Percentiles rank a stretch among this genome's conserved stretches.
Evolutionary conservation across 2,888 invertebrate genomes (phyloP).

Genomic region (Scaptomyza flava): DNA sequence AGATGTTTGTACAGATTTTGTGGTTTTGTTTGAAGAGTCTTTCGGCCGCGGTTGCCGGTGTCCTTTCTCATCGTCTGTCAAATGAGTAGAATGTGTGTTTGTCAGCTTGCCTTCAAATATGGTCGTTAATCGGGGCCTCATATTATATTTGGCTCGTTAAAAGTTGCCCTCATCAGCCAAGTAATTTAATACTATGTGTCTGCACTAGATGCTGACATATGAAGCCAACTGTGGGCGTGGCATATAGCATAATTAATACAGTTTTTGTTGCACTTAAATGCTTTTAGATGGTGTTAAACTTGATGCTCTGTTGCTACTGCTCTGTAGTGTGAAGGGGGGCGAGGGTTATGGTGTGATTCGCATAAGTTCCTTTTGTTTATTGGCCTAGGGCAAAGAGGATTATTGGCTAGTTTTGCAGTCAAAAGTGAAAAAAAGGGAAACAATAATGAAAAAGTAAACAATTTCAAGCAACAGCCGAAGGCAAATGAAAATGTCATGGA

Average conservation of each 20-base stretch:
- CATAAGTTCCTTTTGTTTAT: slow-evolving; percentile 55
- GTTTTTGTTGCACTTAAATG: slow-evolving; percentile 4
- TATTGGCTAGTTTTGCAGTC: slow-evolving; percentile 52
- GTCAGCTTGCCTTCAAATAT: slow-evolving; percentile 19
- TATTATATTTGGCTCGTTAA: slow-evolving; percentile 56
- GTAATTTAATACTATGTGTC: slow-evolving; percentile 73
- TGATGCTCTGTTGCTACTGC: background rate
- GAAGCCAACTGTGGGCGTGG: slow-evolving; percentile 15
- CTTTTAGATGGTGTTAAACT: background rate
- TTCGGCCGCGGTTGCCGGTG: slow-evolving; percentile 17
- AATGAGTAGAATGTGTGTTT: slow-evolving; percentile 10
- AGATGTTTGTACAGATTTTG: slow-evolving; percentile 36
- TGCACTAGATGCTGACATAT: slow-evolving; percentile 31
- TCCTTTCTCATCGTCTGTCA: slow-evolving; percentile 21
- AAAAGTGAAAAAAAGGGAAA: slow-evolving; percentile 14
- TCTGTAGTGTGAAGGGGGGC: background rate
- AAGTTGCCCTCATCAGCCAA: slow-evolving; percentile 34
- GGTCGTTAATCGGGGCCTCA: slow-evolving; percentile 52
- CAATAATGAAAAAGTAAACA: slow-evolving; percentile 33
- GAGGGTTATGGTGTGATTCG: slow-evolving; percentile 28
- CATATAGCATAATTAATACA: background rate
- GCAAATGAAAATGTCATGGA: slow-evolving; percentile 54
- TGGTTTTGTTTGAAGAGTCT: slow-evolving; percentile 59
- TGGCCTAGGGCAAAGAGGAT: slow-evolving; percentile 68
- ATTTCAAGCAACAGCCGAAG: slow-evolving; percentile 53